Evolutionary conservation across 1,140 invertebrate genomes (phyloP), one percentile per base, ranked within the genome.

Genomic region (Nomia melanderi): DNA sequence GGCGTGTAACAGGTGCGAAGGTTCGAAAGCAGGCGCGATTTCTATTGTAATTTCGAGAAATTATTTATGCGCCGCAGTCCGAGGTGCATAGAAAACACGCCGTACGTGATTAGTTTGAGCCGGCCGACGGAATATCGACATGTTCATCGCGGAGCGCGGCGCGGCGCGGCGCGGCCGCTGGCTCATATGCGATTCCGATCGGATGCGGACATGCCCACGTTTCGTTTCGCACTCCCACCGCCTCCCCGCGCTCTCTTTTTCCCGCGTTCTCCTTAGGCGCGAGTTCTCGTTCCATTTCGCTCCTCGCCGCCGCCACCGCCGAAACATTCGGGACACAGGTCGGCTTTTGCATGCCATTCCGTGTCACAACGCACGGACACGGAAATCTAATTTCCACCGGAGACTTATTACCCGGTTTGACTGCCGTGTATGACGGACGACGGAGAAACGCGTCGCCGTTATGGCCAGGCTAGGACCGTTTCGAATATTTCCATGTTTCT

Each of bases 371-470:
- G 36, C 86, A 91, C 89, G 85, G 84, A 82, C 87, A 86, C 82
- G 83, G 88, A 91, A 92, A 91, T 88, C 88, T 92, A 91, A 92
- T 92, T 91, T 87, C 82, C 87, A 82, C 86, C 79, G 82, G 81
- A 85, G 88, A 88, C 74, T 81, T 83, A 69, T 79, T 62, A 65
- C 56, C 54, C 41, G 41, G 14, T 17, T 14, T 5, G 36, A 12
- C 36, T 12, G 36, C 5, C 36, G 8, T 39, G 57, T 44, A 74
- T 71, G 70, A 75, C 36, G 54, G n/a, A 59, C 54, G 33, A 31
- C 25, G 20, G n/a, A 6, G 54, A 1, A 1, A 29, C 27, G 1
- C 14, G 1, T 31, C 25, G 67, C 29, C 39, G 47, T 71, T 71
- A 56, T 71, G 41, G 41, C 8, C 8, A 12, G 12, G 36, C 53